These are phyloP conservation scores for Athalia circularis DNA, from an alignment of 2,888 invertebrate genomes.

Conservation along the genomic window DNA sequence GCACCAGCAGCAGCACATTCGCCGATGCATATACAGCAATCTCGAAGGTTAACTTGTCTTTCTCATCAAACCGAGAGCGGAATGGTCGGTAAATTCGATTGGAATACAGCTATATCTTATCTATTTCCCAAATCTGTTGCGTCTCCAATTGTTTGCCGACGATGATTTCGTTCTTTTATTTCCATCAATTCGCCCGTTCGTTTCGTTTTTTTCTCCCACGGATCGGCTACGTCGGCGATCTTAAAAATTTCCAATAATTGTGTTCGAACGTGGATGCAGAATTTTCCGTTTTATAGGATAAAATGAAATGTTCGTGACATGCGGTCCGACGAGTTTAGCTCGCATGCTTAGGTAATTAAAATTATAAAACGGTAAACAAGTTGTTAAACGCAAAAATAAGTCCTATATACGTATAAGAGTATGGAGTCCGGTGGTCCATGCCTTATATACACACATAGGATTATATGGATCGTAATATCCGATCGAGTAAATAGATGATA, in stretches of 20 bases:
- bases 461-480: background rate
- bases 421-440: background rate
- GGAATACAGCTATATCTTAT: too few relatives aligned
- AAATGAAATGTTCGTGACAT: constrained; percentile 28
- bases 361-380: constrained; percentile 36
- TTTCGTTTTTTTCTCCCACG: too few relatives aligned
- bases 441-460: background rate
- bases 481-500: background rate
- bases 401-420: background rate
- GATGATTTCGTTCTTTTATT: too few relatives aligned
- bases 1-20: background rate
- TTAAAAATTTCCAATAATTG: too few relatives aligned
- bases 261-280: too few relatives aligned
- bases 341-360: constrained; percentile 38
- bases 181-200: too few relatives aligned
- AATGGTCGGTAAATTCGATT: too few relatives aligned
- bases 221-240: too few relatives aligned
- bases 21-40: background rate
- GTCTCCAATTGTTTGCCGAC: too few relatives aligned
- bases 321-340: constrained; percentile 32
- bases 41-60: constrained; percentile 43
- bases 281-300: background rate
- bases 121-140: too few relatives aligned
- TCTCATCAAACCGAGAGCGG: constrained; percentile 2
- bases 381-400: constrained; percentile 30